Evolutionary conservation across 2,888 invertebrate genomes (phyloP), one percentile per base, ranked within the genome.

Genomic region (Phengaris arion): DNA sequence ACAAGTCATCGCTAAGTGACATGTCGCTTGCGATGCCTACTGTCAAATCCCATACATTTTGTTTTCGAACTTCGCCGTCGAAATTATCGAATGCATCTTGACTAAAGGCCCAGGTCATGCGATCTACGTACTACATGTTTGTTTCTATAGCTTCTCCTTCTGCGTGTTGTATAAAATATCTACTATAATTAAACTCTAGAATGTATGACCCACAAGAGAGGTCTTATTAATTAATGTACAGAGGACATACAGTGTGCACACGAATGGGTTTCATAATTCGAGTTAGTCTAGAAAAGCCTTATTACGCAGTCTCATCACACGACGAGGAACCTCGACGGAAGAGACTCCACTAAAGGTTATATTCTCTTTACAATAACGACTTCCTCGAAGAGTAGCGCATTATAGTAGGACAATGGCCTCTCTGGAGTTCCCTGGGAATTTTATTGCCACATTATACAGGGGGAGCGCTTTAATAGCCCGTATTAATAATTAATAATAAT

Each of bases 341-440:
- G 75, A 54, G 68, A 54, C 52, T 8, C 48, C 12, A 48, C 35
- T 55, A 54, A 74, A 69, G 75, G 69, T 69, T 69, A 69, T 55
- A 75, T 69, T 54, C 68, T 68, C 69, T 75, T 54, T 69, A 69
- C 52, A 68, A 74, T 74, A 55, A 74, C 74, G 57, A 75, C 75
- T 75, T 75, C 74, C 74, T 74, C 59, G 57, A 74, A 15, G 68
- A 74, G 68, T 75, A 69, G 46, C 46, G 46, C 55, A 74, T 55
- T 68, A 69, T 55, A 55, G 64, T 68, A 55, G 75, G 69, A 69
- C 75, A 75, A 69, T 75, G 75, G 69, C 75, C 69, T 68, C 52
- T 75, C 55, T 55, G 69, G 69, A 55, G 55, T 55, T 69, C 75
- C 69, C 69, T 69, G 68, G 69, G 35, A 72, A 72, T 72, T 70